Base-by-base conservation (phyloP, 92 coral and sea anemone genomes). In the Galaxea fascicularis region DNA sequence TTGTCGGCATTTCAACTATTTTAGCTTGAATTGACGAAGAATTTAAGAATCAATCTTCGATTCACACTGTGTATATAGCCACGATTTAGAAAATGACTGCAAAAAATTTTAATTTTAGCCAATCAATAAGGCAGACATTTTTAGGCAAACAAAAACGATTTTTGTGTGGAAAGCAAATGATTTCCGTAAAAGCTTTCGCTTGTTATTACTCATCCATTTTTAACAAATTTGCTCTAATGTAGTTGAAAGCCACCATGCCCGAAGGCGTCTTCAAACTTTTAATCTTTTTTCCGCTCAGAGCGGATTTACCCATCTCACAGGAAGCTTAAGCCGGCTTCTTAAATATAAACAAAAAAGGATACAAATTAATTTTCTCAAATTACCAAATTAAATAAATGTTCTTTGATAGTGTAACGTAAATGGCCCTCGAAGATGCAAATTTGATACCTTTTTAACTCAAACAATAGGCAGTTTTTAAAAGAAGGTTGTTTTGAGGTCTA, bases 351-450 rank as follows among this genome's bases (percentile, higher is more conserved):
- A 91, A 91, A 85, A 82, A 87, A n/a, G 65, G 73, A 71, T 54
- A 74, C 85, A 76, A 79, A 87, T 49, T 83, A 79, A 86, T 77
- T 90, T 83, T 84, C 76, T 87, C 87, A 84, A 83, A 86, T 90
- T 93, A 76, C 77, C 76, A 85, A 81, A 86, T 89, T 90, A 89
- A 94, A 91, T 89, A 91, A 93, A 92, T 76, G 95, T 47, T 82
- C 90, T 80, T 94, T 94, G 95, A 94, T 87, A 78, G 86, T 59
- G 74, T 88, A 60, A 60, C 66, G 29, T 60, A 78, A 86, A 91
- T 87, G 83, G 89, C 93, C 85, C 89, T 90, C 84, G 79, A 86
- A 78, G 87, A 90, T 79, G 90, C 87, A 73, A 90, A 85, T 77
- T 78, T 65, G 79, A 83, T 85, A 76, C 90, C 60, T 74, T 60